phyloP scores from a whole-genome alignment of 2,888 invertebrate genomes.

The Hydropsyche betteni region DNA sequence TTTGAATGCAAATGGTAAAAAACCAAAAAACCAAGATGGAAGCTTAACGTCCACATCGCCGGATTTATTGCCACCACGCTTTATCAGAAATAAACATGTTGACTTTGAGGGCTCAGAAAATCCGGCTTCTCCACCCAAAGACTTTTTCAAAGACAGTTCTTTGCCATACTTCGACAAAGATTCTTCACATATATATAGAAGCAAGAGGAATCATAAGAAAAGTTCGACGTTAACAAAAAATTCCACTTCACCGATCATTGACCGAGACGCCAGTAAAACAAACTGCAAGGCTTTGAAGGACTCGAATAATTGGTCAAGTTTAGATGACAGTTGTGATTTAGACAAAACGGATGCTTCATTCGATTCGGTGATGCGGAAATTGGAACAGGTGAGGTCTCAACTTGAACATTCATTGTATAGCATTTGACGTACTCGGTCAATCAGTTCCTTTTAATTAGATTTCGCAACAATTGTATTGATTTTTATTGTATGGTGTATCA shows the following conservation, averaged over 20 bases:
- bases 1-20: constrained; percentile 62
- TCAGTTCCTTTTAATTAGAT: constrained; percentile 34
- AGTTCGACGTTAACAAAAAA: constrained; percentile 43
- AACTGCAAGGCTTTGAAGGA: constrained; percentile 8
- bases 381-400: constrained; percentile 48
- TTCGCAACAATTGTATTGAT: constrained; percentile 27
- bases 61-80: constrained; percentile 43
- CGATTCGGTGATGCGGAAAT: constrained; percentile 49
- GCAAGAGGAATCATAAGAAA: constrained; percentile 52
- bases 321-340: constrained; percentile 52
- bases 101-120: constrained; percentile 56
- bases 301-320: constrained; percentile 2
- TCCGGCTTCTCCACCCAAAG: constrained; percentile 56
- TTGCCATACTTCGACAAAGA: constrained; percentile 58
- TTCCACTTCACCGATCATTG: constrained; percentile 57
- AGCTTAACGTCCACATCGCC: constrained; percentile 38
- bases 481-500: constrained; percentile 2
- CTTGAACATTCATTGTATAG: constrained; percentile 11
- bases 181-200: constrained; percentile 54
- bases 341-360: constrained; percentile 52
- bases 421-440: constrained; percentile 1
- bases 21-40: constrained; percentile 55
- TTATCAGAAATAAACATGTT: constrained; percentile 48
- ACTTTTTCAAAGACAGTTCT: constrained; percentile 60
- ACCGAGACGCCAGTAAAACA: constrained; percentile 46